phyloP scores from a whole-genome alignment of 2,888 invertebrate species.

The Tipula confusa region DNA sequence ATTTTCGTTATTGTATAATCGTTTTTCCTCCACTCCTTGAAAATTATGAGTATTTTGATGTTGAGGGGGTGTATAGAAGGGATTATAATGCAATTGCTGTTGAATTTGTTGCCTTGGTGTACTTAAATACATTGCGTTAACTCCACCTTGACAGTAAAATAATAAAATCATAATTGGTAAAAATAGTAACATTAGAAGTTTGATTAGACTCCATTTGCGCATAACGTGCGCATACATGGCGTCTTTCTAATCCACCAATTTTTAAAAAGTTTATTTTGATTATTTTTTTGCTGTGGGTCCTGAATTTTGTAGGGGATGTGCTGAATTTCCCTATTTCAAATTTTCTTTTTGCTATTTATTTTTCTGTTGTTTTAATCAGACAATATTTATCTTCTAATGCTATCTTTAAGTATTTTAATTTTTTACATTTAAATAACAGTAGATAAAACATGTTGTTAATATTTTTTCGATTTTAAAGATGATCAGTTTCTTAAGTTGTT shows the following conservation, averaged over 20 bases:
- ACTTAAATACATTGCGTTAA: slow-evolving; percentile 34
- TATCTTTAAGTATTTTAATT: slow-evolving; percentile 20
- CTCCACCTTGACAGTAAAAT: slow-evolving; percentile 43
- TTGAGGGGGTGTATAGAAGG: neutral
- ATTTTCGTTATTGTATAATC: slow-evolving; percentile 29
- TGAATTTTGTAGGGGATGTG: neutral
- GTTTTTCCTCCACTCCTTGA: slow-evolving; percentile 9
- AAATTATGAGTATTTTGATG: neutral
- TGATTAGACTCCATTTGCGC: slow-evolving; percentile 53
- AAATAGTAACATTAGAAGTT: slow-evolving; percentile 51
- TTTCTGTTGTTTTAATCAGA: slow-evolving; percentile 6
- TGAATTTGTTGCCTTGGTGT: slow-evolving; percentile 33
- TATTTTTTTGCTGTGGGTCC: neutral
- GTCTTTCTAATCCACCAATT: slow-evolving; percentile 39
- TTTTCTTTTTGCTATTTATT: neutral
- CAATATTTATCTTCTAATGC: neutral
- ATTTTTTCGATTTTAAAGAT: neutral
- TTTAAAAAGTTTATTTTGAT: neutral
- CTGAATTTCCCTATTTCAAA: neutral
- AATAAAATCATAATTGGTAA: slow-evolving; percentile 48
- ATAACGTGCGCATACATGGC: slow-evolving; percentile 53
- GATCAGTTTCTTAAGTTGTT: neutral
- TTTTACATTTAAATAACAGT: slow-evolving; percentile 25
- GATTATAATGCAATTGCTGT: slow-evolving; percentile 20
- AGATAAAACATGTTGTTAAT: slow-evolving; percentile 25